Evolutionary conservation across 1,140 invertebrate species (phyloP).

Genomic region (Asbolus verrucosus): DNA sequence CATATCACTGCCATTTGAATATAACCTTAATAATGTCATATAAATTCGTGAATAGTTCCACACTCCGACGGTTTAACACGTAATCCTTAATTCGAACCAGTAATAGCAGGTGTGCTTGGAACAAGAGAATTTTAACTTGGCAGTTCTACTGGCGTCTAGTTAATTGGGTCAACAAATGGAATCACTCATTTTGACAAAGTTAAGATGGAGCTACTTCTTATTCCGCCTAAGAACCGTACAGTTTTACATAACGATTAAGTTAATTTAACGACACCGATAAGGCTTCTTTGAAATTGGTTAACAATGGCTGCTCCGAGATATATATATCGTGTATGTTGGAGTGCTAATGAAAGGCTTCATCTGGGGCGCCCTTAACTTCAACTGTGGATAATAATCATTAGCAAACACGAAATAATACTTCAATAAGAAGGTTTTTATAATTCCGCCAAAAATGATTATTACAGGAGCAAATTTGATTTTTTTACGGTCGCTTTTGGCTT

Average conservation of each 20-base stretch:
- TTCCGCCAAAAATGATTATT: too few species aligned
- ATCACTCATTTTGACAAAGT: constrained; percentile 19
- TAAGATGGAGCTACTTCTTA: constrained; percentile 3
- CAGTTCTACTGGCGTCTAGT: background rate
- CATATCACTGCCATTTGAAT: constrained; percentile 43
- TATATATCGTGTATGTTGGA: constrained; percentile 11
- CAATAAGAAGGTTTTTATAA: too few species aligned
- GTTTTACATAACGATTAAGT: background rate
- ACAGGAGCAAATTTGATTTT: too few species aligned
- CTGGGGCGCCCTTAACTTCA: too few species aligned
- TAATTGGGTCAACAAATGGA: constrained; percentile 21
- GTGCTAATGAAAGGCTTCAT: constrained; percentile 6
- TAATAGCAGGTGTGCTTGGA: constrained; percentile 23
- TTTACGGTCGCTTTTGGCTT: too few species aligned
- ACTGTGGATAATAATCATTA: constrained; percentile 30
- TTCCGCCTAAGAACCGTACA: background rate
- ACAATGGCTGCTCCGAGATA: constrained; percentile 13
- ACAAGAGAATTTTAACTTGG: constrained; percentile 18
- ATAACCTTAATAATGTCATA: constrained; percentile 42
- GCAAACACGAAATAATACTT: too few species aligned
- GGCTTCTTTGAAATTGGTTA: constrained; percentile 7
- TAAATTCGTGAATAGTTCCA: constrained; percentile 37
- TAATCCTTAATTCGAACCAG: constrained; percentile 37
- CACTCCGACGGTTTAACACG: constrained; percentile 3
- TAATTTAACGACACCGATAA: constrained; percentile 5